Conservation (phyloP, 2,113 vertebrate species). For the Mixornis gularis region DNA sequence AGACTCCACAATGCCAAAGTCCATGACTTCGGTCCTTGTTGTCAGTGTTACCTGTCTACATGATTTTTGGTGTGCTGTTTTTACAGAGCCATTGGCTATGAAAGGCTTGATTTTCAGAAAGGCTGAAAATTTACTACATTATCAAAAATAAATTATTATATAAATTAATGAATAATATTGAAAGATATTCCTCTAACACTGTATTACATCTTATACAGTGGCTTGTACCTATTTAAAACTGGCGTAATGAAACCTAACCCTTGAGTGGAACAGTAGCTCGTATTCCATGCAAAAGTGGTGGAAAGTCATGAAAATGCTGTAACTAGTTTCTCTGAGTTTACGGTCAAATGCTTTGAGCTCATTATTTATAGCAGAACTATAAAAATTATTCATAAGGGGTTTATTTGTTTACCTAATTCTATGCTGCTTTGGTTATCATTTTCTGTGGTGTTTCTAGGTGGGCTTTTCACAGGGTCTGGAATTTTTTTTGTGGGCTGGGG, state of each 20-base stretch:
- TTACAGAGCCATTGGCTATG: neutral
- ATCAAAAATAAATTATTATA: neutral
- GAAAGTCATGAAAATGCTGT: neutral
- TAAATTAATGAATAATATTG: neutral
- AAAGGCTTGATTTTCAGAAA: neutral
- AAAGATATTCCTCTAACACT: neutral
- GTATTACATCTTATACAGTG: neutral
- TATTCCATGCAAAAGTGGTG: neutral
- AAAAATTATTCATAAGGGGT: neutral
- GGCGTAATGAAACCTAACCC: neutral
- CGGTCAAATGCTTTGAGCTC: neutral
- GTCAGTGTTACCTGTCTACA: neutral
- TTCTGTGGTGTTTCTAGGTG: neutral
- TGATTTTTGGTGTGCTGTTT: neutral
- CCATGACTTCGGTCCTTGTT: neutral
- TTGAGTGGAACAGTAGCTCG: neutral
- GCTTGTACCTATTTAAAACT: neutral
- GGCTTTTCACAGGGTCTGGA: neutral
- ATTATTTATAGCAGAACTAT: neutral
- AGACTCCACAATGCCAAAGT: accelerated
- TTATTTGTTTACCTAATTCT: neutral
- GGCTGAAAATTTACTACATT: neutral
- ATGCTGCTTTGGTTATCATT: neutral
- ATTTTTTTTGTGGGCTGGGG: neutral
- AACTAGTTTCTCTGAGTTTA: neutral